These are phyloP conservation scores for Eutrigla gurnardus DNA, from an alignment of 2,797 vertebrate genomes.

Conservation along the genomic window DNA sequence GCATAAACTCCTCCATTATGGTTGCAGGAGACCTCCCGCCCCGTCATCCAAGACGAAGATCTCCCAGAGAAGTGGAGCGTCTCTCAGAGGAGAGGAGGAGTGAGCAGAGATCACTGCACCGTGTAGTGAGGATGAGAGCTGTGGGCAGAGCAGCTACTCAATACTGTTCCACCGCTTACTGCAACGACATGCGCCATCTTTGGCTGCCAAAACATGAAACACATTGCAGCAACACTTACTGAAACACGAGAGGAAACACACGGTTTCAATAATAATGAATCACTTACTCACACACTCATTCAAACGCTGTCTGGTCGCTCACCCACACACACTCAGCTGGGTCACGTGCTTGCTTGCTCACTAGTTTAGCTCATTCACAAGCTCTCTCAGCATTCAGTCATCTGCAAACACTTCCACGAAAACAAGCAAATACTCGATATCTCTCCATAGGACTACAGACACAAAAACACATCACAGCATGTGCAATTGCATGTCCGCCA, in stretches of 20 bases:
- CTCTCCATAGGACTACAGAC: neutral
- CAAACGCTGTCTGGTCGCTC: slow-evolving; percentile 47
- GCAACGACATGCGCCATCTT: slow-evolving; percentile 48
- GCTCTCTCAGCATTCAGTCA: slow-evolving; percentile 23
- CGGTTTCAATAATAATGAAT: slow-evolving; percentile 66
- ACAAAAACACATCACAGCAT: neutral
- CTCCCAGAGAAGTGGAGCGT: slow-evolving; percentile 37
- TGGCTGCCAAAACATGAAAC: slow-evolving; percentile 59
- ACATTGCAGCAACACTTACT: slow-evolving; percentile 45
- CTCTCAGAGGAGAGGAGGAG: slow-evolving; percentile 35
- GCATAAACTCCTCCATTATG: slow-evolving; percentile 55
- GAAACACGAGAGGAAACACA: slow-evolving; percentile 53
- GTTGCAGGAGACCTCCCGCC: slow-evolving; percentile 45
- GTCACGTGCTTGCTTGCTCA: slow-evolving; percentile 17
- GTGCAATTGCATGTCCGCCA: neutral
- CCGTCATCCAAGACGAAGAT: slow-evolving; percentile 55
- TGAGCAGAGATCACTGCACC: slow-evolving; percentile 52
- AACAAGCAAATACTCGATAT: neutral
- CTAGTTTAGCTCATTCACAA: slow-evolving; percentile 43
- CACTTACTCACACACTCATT: slow-evolving; percentile 51
- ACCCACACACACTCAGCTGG: slow-evolving; percentile 52
- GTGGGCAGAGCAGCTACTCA: slow-evolving; percentile 38
- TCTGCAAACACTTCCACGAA: slow-evolving; percentile 1
- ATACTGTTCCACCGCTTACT: slow-evolving; percentile 42
- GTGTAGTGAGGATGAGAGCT: slow-evolving; percentile 45